Evolutionary conservation across 2,888 invertebrate species (phyloP).

Genomic region (Harpalus rubripes): DNA sequence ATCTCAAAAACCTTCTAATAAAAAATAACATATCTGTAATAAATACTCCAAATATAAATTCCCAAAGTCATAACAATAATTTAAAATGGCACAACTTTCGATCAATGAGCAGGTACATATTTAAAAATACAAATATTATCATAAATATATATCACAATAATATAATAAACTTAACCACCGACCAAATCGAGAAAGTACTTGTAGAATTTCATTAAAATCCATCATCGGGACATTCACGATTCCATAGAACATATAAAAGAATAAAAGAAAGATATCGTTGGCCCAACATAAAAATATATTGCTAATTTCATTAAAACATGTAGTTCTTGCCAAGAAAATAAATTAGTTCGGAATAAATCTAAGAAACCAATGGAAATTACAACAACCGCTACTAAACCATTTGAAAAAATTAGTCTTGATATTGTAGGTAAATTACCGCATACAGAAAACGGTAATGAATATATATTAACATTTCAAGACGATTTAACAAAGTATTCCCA

Average conservation of each 20-base stretch:
- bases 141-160: no score
- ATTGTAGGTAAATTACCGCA: slow-evolving; percentile 74
- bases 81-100: no score
- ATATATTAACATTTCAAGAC: slow-evolving; percentile 73
- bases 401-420: slow-evolving; percentile 71
- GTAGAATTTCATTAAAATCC: slow-evolving; percentile 69
- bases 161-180: slow-evolving; percentile 66
- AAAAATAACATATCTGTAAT: no score
- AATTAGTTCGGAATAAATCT: slow-evolving; percentile 65
- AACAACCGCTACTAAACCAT: slow-evolving; percentile 69
- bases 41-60: no score
- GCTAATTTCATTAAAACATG: no score
- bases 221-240: slow-evolving; percentile 69
- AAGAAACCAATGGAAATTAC: slow-evolving; percentile 71
- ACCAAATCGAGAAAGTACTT: slow-evolving; percentile 68
- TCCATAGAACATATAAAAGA: slow-evolving; percentile 70
- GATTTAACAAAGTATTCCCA: slow-evolving; percentile 73
- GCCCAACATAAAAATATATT: slow-evolving; percentile 56
- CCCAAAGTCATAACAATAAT: no score
- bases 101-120: no score
- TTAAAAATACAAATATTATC: no score
- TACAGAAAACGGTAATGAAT: slow-evolving; percentile 72
- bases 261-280: slow-evolving; percentile 72
- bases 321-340: slow-evolving; percentile 69
- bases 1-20: no score